Conservation (phyloP, 2,113 vertebrate genomes). For the Platycercus adscitus region DNA sequence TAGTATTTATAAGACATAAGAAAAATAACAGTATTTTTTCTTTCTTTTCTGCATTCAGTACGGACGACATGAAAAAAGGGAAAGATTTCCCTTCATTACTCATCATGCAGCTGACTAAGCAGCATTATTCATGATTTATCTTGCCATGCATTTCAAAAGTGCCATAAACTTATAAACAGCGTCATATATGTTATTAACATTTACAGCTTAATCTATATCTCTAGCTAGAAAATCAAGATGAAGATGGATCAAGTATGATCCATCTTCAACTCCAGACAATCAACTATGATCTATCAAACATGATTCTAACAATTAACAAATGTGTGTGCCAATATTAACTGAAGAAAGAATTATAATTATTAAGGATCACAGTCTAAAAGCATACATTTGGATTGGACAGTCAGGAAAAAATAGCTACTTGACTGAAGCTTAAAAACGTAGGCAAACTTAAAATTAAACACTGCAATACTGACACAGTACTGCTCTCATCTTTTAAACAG, state of each 20-base stretch:
- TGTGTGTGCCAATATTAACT: not conserved
- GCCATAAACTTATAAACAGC: not conserved
- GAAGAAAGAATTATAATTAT: not conserved
- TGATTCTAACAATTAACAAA: not conserved
- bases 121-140: not conserved
- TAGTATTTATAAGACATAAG: not conserved
- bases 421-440: not conserved
- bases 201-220: not conserved
- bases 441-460: not conserved
- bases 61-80: not conserved
- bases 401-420: not conserved
- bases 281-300: not conserved
- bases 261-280: not conserved
- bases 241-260: not conserved
- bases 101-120: not conserved
- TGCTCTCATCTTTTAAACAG: not conserved
- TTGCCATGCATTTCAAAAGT: not conserved
- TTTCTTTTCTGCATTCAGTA: not conserved
- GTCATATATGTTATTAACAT: not conserved
- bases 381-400: not conserved
- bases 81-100: not conserved
- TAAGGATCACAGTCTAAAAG: not conserved
- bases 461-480: not conserved
- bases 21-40: not conserved
- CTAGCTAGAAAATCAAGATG: not conserved